Percentiles rank a stretch among this genome's conserved stretches.
Conservation (phyloP, 2,113 vertebrate genomes). For the Chitala chitala region DNA sequence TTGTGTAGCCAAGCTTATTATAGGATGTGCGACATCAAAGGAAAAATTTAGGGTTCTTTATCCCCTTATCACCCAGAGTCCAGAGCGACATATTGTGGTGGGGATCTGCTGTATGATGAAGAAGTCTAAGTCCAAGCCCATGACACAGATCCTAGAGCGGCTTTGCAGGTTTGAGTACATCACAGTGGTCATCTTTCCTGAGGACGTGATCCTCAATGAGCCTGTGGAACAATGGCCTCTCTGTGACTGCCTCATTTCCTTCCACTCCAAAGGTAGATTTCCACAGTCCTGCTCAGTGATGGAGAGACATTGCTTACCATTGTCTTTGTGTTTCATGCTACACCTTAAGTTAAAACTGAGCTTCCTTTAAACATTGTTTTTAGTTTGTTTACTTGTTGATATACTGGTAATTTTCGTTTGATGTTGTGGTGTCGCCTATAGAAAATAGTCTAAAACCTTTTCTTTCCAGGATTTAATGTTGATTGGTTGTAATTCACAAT, state of each 20-base stretch:
- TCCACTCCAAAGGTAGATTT: conserved; percentile 91
- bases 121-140: conserved; percentile 96
- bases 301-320: neutral
- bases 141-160: conserved; percentile 94
- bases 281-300: neutral
- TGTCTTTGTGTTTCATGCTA: too few relatives aligned
- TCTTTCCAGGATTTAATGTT: too few relatives aligned
- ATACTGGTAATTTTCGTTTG: neutral
- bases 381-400: neutral
- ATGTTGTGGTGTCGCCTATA: too few relatives aligned
- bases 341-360: too few relatives aligned
- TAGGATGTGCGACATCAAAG: neutral
- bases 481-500: too few relatives aligned
- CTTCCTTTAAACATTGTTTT: neutral
- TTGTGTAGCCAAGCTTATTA: neutral
- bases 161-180: conserved; percentile 97
- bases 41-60: neutral
- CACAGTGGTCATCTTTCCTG: conserved; percentile 87
- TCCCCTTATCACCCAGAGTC: conserved; percentile 66
- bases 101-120: conserved; percentile 98
- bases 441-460: too few relatives aligned
- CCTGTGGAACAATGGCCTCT: conserved; percentile 92
- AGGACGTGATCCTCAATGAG: conserved; percentile 89
- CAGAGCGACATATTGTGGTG: conserved; percentile 91
- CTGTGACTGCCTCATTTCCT: conserved; percentile 94